These are phyloP conservation scores for Tympanoctomys barrerae DNA, from an alignment of 2,797 vertebrate genomes.

Conservation along the genomic window DNA sequence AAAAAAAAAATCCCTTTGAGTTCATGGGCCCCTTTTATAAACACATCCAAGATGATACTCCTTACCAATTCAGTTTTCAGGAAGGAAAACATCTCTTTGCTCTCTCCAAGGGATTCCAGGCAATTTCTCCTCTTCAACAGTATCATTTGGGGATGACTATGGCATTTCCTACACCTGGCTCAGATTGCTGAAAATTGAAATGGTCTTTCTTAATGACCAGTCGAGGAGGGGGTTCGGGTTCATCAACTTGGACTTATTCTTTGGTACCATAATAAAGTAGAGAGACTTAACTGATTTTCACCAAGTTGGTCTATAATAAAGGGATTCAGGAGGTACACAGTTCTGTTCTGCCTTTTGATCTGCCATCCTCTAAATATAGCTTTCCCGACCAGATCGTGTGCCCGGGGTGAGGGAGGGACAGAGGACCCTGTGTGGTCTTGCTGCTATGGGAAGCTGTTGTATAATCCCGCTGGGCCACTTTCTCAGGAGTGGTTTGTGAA, in stretches of 20 bases:
- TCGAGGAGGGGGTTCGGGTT: background rate
- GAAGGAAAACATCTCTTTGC: constrained; percentile 5
- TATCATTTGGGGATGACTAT: background rate
- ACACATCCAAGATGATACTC: background rate
- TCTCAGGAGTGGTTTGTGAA: constrained; percentile 15
- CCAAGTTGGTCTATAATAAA: background rate
- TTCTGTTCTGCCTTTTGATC: background rate
- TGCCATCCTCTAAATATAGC: background rate
- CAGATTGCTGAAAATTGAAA: fast-evolving
- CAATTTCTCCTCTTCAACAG: background rate
- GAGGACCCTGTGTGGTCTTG: background rate
- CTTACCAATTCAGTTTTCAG: background rate
- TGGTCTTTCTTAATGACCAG: fast-evolving
- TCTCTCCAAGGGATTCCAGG: background rate
- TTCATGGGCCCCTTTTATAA: background rate
- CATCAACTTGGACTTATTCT: background rate
- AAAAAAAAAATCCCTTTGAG: background rate
- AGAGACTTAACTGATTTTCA: background rate
- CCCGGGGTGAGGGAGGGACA: background rate
- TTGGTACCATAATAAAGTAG: background rate
- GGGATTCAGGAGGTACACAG: fast-evolving
- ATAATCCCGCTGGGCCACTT: background rate
- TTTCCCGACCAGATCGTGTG: background rate
- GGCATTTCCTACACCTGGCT: background rate
- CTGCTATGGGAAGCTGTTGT: background rate